Base-by-base conservation (phyloP, 2,113 vertebrate genomes). In the Pluvialis apricaria region DNA sequence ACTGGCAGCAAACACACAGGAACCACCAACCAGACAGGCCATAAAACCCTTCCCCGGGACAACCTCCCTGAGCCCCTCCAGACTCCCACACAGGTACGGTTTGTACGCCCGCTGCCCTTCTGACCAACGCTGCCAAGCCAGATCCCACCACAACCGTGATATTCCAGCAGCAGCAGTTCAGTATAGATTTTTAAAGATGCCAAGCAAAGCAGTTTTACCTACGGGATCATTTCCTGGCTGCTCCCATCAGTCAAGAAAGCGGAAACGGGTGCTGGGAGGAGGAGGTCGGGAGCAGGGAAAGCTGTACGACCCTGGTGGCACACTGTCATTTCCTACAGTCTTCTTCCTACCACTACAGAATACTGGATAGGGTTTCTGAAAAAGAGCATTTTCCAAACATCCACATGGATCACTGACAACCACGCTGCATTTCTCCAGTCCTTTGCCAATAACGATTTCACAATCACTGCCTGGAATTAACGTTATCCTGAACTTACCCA, bases 401-500 rank as follows among this genome's bases (percentile, higher is more conserved):
- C 77, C 57, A 52, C 34, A n/a, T 18, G 40, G 54, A 75, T 57
- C 65, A 47, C 64, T 28, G 40, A 90, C 25, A 79, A 65, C 7
- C 25, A 54, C 0, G 2, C 34, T 58, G 58, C 36, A 68, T n/a
- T 90, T 80, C 82, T 92, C 71, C 90, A 91, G 0, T 26, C 32
- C 51, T 85, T 65, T 72, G 78, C 57, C 22, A 20, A 3, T 19
- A 86, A 75, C 28, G 86, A 70, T 71, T 94, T 86, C 78, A 91
- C 70, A 68, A n/a, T 77, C 79, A 78, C 44, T 85, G 58, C 15
- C 31, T 82, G 31, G 66, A 78, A 91, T 95, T 80, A 90, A 82
- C 1, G 2, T 64, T 82, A 44, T 40, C 89, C 93, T 85, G 47
- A 95, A 93, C 0, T 93, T 55, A 88, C 28, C 34, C 32, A 36